Evolutionary conservation across 1,140 invertebrate species (phyloP).

Genomic region (Saccostrea echinata): DNA sequence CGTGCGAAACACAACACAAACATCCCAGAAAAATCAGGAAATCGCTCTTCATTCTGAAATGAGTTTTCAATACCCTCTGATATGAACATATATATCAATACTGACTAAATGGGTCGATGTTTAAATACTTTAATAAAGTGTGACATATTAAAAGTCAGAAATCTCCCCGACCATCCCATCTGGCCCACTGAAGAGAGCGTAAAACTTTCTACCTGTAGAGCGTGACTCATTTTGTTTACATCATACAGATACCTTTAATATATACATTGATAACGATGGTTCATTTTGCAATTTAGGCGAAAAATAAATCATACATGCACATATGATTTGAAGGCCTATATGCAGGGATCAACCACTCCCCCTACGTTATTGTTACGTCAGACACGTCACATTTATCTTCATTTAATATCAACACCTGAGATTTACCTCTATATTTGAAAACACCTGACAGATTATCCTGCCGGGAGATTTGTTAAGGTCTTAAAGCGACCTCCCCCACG

Average conservation of each 20-base stretch:
- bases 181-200: not conserved
- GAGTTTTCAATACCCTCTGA: not conserved
- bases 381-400: conserved; percentile 10
- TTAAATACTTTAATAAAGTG: conserved; percentile 34
- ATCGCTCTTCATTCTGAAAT: conserved; percentile 27
- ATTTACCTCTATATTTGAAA: conserved; percentile 15
- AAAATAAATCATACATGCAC: conserved; percentile 2
- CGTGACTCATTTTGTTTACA: conserved; percentile 27
- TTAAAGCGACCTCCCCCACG: conserved; percentile 19
- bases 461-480: not conserved
- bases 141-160: conserved; percentile 37
- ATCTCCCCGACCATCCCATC: conserved; percentile 8
- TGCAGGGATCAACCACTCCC: not conserved
- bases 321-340: conserved; percentile 11
- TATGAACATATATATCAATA: not conserved
- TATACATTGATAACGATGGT: not conserved
- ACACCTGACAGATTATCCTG: conserved; percentile 36
- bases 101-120: conserved; percentile 27
- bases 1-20: conserved; percentile 17
- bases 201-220: not conserved
- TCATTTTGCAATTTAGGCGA: not conserved
- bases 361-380: not conserved
- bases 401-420: conserved; percentile 12
- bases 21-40: conserved; percentile 8
- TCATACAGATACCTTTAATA: not conserved